Percentiles rank a stretch among this genome's conserved stretches.
These are phyloP conservation scores for Hoplostethus atlanticus DNA, from an alignment of 2,797 vertebrate species.

Conservation along the genomic window DNA sequence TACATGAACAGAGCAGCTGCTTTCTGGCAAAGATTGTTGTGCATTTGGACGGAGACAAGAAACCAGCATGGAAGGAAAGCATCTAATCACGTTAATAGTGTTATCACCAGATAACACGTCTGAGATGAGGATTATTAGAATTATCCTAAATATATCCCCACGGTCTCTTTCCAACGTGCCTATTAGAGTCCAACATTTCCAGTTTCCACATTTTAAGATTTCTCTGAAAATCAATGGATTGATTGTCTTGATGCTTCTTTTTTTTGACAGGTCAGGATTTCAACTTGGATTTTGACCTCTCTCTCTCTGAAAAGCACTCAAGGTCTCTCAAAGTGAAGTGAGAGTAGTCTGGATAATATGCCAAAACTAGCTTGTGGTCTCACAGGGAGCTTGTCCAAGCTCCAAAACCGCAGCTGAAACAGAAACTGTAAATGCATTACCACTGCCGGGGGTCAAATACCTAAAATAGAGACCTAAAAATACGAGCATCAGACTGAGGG, in stretches of 20 bases:
- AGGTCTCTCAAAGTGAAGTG: background rate
- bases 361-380: background rate
- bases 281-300: background rate
- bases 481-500: too few species aligned
- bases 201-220: slow-evolving; percentile 15
- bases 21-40: slow-evolving; percentile 48
- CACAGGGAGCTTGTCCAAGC: slow-evolving; percentile 1
- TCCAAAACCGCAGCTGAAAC: background rate
- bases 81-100: slow-evolving; percentile 57
- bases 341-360: background rate
- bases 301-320: background rate
- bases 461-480: too few species aligned
- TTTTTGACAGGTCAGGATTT: slow-evolving; percentile 7
- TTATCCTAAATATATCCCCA: slow-evolving; percentile 46
- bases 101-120: slow-evolving; percentile 56
- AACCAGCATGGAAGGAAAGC: slow-evolving; percentile 54
- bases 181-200: slow-evolving; percentile 40
- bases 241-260: background rate
- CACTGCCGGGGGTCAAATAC: too few species aligned
- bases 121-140: slow-evolving; percentile 59
- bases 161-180: slow-evolving; percentile 36
- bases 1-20: slow-evolving; percentile 54
- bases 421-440: background rate
- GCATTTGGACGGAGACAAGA: slow-evolving; percentile 54
- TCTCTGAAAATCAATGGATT: background rate